These are phyloP conservation scores for Macrophya alboannulata DNA, from an alignment of 2,888 invertebrate genomes.

Conservation along the genomic window DNA sequence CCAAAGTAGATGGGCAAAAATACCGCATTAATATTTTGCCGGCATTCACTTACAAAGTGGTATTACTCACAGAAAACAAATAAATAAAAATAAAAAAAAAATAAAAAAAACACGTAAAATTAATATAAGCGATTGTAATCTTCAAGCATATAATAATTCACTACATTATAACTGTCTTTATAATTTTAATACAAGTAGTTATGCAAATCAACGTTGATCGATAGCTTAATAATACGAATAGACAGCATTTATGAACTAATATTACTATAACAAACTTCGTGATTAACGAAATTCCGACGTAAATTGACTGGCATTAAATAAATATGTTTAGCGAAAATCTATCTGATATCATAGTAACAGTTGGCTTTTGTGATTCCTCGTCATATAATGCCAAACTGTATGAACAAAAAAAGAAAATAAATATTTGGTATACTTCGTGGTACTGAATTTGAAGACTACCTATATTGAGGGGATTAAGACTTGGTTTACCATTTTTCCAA, in stretches of 20 bases:
- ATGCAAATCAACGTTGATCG: neutral
- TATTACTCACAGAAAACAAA: neutral
- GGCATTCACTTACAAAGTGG: slow-evolving; percentile 18
- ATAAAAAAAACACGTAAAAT: neutral
- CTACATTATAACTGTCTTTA: slow-evolving; percentile 32
- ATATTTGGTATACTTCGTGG: neutral
- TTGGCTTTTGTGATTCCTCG: neutral
- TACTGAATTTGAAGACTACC: neutral
- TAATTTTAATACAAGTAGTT: slow-evolving; percentile 39
- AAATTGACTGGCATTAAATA: slow-evolving; percentile 6
- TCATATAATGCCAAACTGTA: neutral
- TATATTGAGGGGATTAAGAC: neutral
- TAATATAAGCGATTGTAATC: slow-evolving; percentile 23
- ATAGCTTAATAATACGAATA: slow-evolving; percentile 17
- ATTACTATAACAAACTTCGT: slow-evolving; percentile 25
- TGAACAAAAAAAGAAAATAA: neutral
- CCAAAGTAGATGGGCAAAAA: neutral
- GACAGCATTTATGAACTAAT: slow-evolving; percentile 28
- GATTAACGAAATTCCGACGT: slow-evolving; percentile 13
- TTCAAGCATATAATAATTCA: neutral
- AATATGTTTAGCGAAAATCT: neutral
- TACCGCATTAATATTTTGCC: slow-evolving; percentile 2
- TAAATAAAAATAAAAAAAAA: neutral
- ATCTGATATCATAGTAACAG: neutral
- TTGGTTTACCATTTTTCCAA: neutral